Evolutionary conservation across 2,113 vertebrate genomes (phyloP).

Genomic region (Crotalus helleri): DNA sequence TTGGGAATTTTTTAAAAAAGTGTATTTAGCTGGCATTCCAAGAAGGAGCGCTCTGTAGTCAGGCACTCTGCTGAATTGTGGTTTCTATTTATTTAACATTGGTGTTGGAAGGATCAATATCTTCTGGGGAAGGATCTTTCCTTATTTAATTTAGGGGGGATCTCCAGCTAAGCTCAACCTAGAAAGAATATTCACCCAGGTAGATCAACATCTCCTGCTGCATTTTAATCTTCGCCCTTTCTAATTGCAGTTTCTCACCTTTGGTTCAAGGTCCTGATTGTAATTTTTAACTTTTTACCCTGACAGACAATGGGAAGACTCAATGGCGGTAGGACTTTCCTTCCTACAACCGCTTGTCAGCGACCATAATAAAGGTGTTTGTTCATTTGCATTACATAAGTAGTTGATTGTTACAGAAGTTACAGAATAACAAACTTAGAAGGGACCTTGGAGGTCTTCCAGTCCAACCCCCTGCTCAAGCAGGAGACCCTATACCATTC

Average conservation of each 20-base stretch:
- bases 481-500: background rate
- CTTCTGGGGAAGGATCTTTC: background rate
- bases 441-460: background rate
- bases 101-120: background rate
- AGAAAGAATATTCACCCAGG: background rate
- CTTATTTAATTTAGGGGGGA: background rate
- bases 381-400: background rate
- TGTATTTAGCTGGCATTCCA: background rate
- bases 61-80: background rate
- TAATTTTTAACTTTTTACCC: background rate
- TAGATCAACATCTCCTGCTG: background rate
- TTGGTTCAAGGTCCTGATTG: background rate
- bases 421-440: background rate
- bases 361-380: background rate
- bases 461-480: background rate
- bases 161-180: background rate
- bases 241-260: background rate
- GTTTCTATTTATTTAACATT: background rate
- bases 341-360: background rate
- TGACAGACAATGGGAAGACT: background rate
- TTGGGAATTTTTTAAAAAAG: background rate
- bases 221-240: background rate
- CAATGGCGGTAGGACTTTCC: background rate
- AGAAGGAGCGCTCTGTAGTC: background rate
- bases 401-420: background rate